These are phyloP conservation scores for Cherax destructor DNA, from an alignment of 1,140 invertebrate genomes.

Conservation along the genomic window DNA sequence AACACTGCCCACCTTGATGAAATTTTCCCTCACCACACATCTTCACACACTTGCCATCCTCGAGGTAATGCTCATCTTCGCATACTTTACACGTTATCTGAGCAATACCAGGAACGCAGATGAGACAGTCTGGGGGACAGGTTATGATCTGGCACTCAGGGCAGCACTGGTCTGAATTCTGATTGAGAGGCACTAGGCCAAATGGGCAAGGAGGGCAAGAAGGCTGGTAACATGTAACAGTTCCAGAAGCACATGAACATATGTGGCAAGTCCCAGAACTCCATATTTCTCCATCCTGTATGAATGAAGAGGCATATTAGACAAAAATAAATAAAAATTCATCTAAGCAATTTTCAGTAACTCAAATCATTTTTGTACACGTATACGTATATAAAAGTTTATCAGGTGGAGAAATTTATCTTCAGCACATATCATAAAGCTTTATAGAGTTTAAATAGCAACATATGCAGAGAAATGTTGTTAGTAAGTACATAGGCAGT, in stretches of 20 bases:
- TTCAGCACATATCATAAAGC: not conserved
- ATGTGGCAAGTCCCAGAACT: conserved; percentile 40
- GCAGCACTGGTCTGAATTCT: conserved; percentile 28
- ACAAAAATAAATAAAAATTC: not conserved
- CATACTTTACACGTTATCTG: conserved; percentile 14
- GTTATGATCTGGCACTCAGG: conserved; percentile 35
- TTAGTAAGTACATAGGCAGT: no score
- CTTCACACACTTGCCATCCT: conserved; percentile 38
- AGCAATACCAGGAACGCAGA: not conserved
- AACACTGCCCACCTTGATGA: conserved; percentile 18
- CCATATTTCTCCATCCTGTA: conserved; percentile 54
- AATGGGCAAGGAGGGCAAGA: conserved; percentile 36
- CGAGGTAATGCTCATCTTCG: conserved; percentile 12
- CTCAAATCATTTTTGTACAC: no score
- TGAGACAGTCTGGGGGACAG: conserved; percentile 15
- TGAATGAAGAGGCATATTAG: not conserved
- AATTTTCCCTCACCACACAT: conserved; percentile 29
- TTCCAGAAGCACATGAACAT: conserved; percentile 45
- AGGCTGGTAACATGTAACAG: conserved; percentile 41
- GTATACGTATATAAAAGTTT: no score
- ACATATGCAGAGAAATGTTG: no score
- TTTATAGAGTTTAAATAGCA: not conserved
- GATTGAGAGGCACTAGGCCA: conserved; percentile 9
- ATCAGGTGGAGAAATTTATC: not conserved
- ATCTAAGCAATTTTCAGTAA: not conserved